phyloP scores from a whole-genome alignment of 2,888 invertebrate genomes.

The Xanthorhoe spadicearia region DNA sequence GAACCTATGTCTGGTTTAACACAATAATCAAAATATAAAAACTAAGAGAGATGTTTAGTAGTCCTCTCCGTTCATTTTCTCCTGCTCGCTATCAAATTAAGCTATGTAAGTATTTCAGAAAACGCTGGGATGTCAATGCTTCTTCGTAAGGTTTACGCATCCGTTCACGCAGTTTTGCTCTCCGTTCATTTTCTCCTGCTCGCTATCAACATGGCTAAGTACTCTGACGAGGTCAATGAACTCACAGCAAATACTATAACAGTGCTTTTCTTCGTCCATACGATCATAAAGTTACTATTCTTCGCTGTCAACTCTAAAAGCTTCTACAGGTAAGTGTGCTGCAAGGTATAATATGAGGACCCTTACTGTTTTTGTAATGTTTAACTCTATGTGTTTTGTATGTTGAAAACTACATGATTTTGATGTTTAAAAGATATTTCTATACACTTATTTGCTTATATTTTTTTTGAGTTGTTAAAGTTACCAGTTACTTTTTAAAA shows the following conservation, averaged over 20 bases:
- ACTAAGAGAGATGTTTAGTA: no score
- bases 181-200: conserved; percentile 86
- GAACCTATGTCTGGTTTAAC: no score
- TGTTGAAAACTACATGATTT: neutral
- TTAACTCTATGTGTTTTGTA: neutral
- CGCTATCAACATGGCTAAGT: conserved; percentile 88
- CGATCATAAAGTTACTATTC: conserved; percentile 89
- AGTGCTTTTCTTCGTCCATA: conserved; percentile 91
- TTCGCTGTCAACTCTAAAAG: conserved; percentile 89
- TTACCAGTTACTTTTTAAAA: no score
- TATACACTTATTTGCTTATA: no score
- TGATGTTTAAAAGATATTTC: no score
- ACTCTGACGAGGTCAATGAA: conserved; percentile 90
- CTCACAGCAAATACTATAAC: conserved; percentile 92
- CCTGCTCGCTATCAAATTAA: neutral
- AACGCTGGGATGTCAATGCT: conserved; percentile 79
- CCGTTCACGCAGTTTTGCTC: conserved; percentile 86
- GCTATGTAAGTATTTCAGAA: conserved; percentile 55
- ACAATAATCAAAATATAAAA: no score
- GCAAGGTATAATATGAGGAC: conserved; percentile 11
- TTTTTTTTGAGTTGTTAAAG: no score
- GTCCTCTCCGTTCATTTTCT: no score
- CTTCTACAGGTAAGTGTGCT: conserved; percentile 87
- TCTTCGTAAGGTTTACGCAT: conserved; percentile 86
- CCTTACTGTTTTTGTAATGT: conserved; percentile 1